Evolutionary conservation across 1,140 invertebrate species (phyloP), one percentile per base, ranked within the genome.

Genomic region (Mactra quadrangularis): DNA sequence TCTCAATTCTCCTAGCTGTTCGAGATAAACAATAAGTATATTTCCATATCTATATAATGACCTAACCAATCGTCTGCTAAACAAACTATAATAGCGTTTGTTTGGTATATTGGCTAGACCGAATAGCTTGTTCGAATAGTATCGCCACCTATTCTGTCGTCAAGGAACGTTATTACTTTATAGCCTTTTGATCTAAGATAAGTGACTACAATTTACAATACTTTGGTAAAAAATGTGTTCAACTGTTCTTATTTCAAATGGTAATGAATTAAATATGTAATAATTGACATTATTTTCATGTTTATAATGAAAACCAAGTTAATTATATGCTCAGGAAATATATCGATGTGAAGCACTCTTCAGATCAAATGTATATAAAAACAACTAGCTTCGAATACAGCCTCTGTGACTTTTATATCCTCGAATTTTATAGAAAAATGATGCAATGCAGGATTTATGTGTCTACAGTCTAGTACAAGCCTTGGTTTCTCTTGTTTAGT

Each of bases 371-470:
- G 64, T 70, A 31, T 55, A 81, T 45, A 66, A 9, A 60, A 68
- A 81, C 50, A 57, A 45, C 27, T 31, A 47, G 62, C 13, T 1
- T 78, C 52, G 50, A 77, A 77, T 15, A 78, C 17, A 13, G 33
- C 38, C 35, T 64, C 22, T 41, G 60, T 59, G 7, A 68, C 33
- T 57, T 41, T 83, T 17, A 64, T 53, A 33, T 83, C 81, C 75
- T 83, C 81, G 53, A 75, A 83, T 68, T 83, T 83, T 53, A 72
- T 52, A 59, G 60, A 68, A 33, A 83, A 60, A n/a, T 35, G 53
- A 59, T 83, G 60, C 1, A 75, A 45, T 25, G 38, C 35, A 19
- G 70, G 52, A 53, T 72, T 29, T 31, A 72, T 72, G 33, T 53
- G 31, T 52, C 70, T 53, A 53, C n/a, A 76, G 13, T 76, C 72